phyloP scores from a whole-genome alignment of 2,797 vertebrate species.

The Psittacula echo region DNA sequence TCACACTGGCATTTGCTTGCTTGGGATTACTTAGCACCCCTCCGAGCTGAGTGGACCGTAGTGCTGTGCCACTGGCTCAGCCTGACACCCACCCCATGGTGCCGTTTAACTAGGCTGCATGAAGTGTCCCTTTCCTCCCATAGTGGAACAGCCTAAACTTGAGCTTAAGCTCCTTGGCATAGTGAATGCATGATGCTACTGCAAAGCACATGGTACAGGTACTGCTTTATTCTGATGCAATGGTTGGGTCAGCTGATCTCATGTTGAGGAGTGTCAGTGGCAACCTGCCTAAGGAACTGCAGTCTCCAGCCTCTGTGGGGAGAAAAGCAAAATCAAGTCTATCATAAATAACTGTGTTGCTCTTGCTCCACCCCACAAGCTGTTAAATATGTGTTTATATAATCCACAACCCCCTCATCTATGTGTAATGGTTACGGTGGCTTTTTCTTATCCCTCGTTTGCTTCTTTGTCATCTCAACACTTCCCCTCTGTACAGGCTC shows the following conservation, averaged over 20 bases:
- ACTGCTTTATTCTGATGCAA: not conserved
- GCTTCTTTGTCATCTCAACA: not conserved
- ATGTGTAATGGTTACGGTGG: not conserved
- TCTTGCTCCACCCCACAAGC: not conserved
- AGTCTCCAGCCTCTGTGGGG: not conserved
- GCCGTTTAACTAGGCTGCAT: not conserved
- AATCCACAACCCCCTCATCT: not conserved
- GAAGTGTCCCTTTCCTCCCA: not conserved
- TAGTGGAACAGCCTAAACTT: not conserved
- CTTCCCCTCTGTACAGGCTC: not conserved
- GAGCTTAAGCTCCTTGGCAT: not conserved
- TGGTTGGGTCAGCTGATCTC: accelerated
- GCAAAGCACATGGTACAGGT: not conserved
- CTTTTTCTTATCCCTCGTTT: not conserved
- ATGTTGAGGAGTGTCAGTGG: accelerated
- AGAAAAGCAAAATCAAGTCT: not conserved
- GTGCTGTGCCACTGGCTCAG: not conserved
- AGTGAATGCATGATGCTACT: accelerated
- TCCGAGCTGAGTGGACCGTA: not conserved
- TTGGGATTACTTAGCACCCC: too few species aligned
- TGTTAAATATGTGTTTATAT: not conserved
- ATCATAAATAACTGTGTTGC: not conserved
- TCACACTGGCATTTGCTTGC: not conserved
- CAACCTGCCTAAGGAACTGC: not conserved
- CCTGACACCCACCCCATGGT: accelerated